phyloP scores from a whole-genome alignment of 2,888 invertebrate genomes.

The Amorpha juglandis region DNA sequence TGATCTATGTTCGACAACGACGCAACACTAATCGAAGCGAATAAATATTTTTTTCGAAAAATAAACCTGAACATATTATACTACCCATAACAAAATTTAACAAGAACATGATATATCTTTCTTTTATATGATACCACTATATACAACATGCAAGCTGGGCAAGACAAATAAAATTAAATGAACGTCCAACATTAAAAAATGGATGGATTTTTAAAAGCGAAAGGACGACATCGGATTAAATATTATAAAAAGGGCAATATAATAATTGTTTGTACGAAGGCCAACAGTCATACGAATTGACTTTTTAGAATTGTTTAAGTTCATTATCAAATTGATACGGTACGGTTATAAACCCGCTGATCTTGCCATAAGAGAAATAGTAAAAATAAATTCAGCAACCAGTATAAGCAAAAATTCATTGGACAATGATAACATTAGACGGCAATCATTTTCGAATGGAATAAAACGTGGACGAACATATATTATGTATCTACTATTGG shows the following conservation, averaged over 20 bases:
- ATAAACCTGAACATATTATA: constrained; percentile 66
- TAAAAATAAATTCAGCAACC: constrained; percentile 57
- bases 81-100: constrained; percentile 78
- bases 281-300: constrained; percentile 65
- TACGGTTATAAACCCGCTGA: constrained; percentile 42
- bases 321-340: constrained; percentile 33
- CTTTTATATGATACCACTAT: constrained; percentile 69
- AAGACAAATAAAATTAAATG: constrained; percentile 72
- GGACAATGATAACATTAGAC: constrained; percentile 77
- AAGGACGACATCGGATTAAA: constrained; percentile 67
- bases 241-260: constrained; percentile 50
- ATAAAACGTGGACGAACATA: constrained; percentile 81
- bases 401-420: constrained; percentile 64
- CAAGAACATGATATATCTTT: constrained; percentile 73
- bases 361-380: constrained; percentile 53
- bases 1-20: constrained; percentile 51
- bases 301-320: constrained; percentile 51
- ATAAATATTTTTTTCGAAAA: constrained; percentile 50
- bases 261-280: constrained; percentile 58
- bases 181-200: constrained; percentile 72
- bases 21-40: constrained; percentile 53
- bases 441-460: constrained; percentile 77
- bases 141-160: constrained; percentile 80
- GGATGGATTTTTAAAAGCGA: constrained; percentile 77
- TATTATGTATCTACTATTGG: constrained; percentile 65